Percentiles rank a stretch among this genome's conserved stretches.
Evolutionary conservation across 2,797 vertebrate genomes (phyloP).

Genomic region (Chelmon rostratus): DNA sequence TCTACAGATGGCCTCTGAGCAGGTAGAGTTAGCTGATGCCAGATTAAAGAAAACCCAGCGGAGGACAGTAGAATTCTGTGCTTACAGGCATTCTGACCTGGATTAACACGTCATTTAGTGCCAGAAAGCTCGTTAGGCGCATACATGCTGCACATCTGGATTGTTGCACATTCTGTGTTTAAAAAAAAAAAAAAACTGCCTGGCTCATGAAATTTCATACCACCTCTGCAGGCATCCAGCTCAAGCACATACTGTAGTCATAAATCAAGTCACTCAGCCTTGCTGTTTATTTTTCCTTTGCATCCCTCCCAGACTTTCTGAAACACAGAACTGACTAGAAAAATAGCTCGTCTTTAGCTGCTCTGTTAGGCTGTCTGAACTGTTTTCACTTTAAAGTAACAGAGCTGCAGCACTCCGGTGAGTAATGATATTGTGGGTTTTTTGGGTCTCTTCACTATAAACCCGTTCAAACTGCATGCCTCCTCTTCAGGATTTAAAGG

Average conservation of each 20-base stretch:
- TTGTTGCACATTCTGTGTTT: conserved; percentile 8
- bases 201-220: conserved; percentile 43
- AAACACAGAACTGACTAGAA: conserved; percentile 13
- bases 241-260: conserved; percentile 28
- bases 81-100: background rate
- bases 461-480: background rate
- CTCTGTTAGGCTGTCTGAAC: background rate
- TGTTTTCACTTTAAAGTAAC: conserved; percentile 11
- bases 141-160: conserved; percentile 54
- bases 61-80: background rate
- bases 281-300: conserved; percentile 53
- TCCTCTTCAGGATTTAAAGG: background rate
- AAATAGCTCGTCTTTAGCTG: background rate
- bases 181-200: conserved; percentile 13
- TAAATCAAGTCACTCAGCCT: conserved; percentile 57
- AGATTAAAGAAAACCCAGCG: background rate
- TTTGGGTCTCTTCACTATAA: background rate
- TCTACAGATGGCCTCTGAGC: conserved; percentile 31
- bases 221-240: conserved; percentile 40
- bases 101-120: conserved; percentile 2
- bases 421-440: background rate
- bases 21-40: conserved; percentile 53
- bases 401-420: background rate
- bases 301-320: conserved; percentile 30
- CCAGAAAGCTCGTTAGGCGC: conserved; percentile 22